Evolutionary conservation across 1,140 invertebrate genomes (phyloP), one percentile per base, ranked within the genome.

Genomic region (Eurosta solidaginis): DNA sequence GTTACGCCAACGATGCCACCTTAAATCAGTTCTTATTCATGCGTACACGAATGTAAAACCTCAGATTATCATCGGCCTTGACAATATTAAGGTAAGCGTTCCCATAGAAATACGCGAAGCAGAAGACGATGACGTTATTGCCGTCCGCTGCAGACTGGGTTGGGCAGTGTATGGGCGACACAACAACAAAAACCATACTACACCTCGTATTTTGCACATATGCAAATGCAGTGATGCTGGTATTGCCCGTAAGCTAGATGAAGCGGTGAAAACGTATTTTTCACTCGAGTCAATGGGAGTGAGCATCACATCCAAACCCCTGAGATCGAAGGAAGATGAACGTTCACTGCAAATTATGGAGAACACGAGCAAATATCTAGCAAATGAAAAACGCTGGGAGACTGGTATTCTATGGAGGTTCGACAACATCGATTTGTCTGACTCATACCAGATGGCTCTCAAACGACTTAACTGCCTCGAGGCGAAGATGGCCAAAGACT

Each of bases 321-420:
- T 76, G 25, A 29, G 45, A 33, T 76, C 47, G 20, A 47, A 17
- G 20, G 74, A 76, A 36, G 74, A 76, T 52, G 74, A 76, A 40
- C 47, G 74, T n/a, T n/a, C n/a, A n/a, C n/a, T n/a, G n/a, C n/a
- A n/a, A n/a, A n/a, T n/a, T n/a, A n/a, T n/a, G n/a, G n/a, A n/a
- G n/a, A n/a, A n/a, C n/a, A n/a, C n/a, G n/a, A n/a, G n/a, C n/a
- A n/a, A n/a, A n/a, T n/a, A n/a, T n/a, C n/a, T n/a, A n/a, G n/a
- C n/a, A n/a, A n/a, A n/a, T n/a, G n/a, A n/a, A n/a, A n/a, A n/a
- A n/a, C n/a, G n/a, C n/a, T n/a, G n/a, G n/a, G n/a, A n/a, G n/a
- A n/a, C n/a, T n/a, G n/a, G n/a, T n/a, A n/a, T n/a, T n/a, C n/a
- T n/a, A n/a, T n/a, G n/a, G n/a, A n/a, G n/a, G n/a, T n/a, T n/a